A percentile compares a stretch with the other conserved stretches of the same genome.
Conservation (phyloP, 2,797 vertebrate species). For the Leptodactylus fallax region DNA sequence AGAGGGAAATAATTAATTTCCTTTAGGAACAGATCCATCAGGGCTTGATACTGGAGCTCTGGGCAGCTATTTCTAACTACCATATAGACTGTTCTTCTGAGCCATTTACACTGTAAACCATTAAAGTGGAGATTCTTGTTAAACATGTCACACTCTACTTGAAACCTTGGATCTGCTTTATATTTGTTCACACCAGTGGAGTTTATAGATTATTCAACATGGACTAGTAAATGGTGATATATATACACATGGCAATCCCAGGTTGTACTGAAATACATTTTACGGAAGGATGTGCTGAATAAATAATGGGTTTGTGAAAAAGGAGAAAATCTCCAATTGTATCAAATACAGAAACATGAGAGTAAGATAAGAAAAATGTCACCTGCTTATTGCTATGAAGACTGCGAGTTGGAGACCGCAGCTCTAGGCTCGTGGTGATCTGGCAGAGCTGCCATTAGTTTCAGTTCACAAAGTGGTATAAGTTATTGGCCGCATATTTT, state of each 20-base stretch:
- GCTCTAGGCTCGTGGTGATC: too few relatives aligned
- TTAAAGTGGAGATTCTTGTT: neutral
- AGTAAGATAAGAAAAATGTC: neutral
- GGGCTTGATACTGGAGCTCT: neutral
- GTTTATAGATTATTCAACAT: neutral
- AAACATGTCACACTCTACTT: neutral
- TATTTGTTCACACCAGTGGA: neutral
- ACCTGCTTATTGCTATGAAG: neutral
- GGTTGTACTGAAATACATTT: constrained; percentile 1
- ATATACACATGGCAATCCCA: neutral
- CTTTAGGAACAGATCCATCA: neutral
- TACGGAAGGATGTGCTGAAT: neutral
- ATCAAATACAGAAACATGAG: neutral
- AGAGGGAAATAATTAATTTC: neutral
- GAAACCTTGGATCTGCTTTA: neutral
- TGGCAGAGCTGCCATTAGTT: too few relatives aligned
- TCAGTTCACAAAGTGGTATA: too few relatives aligned
- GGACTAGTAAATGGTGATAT: constrained; percentile 2
- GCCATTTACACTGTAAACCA: neutral
- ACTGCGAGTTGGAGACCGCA: too few relatives aligned
- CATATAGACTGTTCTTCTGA: neutral
- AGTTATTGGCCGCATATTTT: too few relatives aligned
- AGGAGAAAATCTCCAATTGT: too few relatives aligned
- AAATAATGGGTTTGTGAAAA: neutral
- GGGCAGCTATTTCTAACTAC: neutral